Evolutionary conservation across 2,797 vertebrate genomes (phyloP).

Genomic region (Propithecus deckenii): DNA sequence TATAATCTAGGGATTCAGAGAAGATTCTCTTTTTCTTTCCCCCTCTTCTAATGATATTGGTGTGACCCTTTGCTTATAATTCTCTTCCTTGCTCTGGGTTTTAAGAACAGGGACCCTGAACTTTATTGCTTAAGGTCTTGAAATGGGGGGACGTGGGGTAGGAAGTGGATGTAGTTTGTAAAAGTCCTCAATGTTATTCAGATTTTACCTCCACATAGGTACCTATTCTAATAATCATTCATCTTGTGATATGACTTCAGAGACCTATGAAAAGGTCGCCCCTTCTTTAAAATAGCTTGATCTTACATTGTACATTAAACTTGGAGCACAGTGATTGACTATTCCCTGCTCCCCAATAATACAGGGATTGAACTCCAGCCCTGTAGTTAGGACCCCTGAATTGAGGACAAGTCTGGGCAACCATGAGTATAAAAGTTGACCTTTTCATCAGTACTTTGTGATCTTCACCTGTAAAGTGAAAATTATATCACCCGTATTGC

Average conservation of each 20-base stretch:
- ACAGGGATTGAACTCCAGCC: not conserved
- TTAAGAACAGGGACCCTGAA: not conserved
- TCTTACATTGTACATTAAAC: not conserved
- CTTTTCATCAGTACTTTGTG: not conserved
- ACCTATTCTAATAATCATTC: not conserved
- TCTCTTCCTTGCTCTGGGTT: not conserved
- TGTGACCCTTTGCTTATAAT: not conserved
- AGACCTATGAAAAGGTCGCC: not conserved
- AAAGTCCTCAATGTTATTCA: not conserved
- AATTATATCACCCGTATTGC: not conserved
- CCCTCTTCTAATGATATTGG: not conserved
- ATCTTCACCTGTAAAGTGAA: not conserved
- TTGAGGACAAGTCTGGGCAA: not conserved
- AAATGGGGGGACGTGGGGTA: not conserved
- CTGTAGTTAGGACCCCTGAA: not conserved
- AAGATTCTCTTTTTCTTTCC: not conserved
- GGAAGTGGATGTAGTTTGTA: not conserved
- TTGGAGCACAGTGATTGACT: not conserved
- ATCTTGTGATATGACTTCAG: not conserved
- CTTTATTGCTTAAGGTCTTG: not conserved
- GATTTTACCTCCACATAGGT: not conserved
- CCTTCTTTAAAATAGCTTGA: not conserved
- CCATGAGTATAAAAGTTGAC: not conserved
- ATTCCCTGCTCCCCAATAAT: not conserved
- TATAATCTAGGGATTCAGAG: not conserved